Evolutionary conservation across 2,113 vertebrate genomes (phyloP).

Genomic region (Neomonachus schauinslandi): DNA sequence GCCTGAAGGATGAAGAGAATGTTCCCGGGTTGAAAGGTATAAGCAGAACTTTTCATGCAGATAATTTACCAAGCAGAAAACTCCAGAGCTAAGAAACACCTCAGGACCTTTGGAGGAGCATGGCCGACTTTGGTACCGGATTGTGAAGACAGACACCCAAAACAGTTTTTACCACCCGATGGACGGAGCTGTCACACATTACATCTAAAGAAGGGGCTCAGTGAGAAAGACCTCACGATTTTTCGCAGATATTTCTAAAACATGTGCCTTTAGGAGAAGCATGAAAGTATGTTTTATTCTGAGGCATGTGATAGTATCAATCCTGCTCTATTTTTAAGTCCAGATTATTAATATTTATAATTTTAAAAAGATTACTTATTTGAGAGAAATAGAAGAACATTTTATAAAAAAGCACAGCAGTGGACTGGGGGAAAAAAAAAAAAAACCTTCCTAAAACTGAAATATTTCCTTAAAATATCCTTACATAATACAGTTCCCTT

Average conservation of each 20-base stretch:
- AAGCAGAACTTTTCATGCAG: neutral
- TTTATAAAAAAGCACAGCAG: neutral
- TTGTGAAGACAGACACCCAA: neutral
- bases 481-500: neutral
- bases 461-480: constrained; percentile 36
- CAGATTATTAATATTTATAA: neutral
- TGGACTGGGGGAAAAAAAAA: neutral
- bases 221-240: neutral
- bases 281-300: neutral
- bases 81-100: neutral
- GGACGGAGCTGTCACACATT: neutral
- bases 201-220: neutral
- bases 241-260: neutral
- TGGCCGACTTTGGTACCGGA: neutral
- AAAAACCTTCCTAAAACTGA: neutral
- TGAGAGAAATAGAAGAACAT: neutral
- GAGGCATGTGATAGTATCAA: neutral
- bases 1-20: neutral
- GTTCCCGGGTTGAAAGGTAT: neutral
- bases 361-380: constrained; percentile 24
- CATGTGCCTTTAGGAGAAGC: neutral
- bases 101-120: neutral
- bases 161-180: neutral
- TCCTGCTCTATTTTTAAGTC: neutral
- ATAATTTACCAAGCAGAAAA: neutral